phyloP scores from a whole-genome alignment of 2,113 vertebrate species.

The Mandrillus leucophaeus region DNA sequence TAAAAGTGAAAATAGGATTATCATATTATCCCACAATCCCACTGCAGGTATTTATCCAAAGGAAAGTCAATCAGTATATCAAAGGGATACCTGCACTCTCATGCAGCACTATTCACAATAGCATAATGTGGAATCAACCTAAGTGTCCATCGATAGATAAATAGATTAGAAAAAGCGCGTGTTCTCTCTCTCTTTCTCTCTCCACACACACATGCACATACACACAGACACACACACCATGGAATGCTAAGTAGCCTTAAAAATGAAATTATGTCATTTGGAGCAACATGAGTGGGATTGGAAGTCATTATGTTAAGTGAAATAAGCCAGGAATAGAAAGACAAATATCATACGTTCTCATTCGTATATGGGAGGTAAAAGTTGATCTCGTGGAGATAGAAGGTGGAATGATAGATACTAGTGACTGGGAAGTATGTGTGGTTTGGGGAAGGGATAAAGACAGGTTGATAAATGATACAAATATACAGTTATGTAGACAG shows the following conservation, averaged over 20 bases:
- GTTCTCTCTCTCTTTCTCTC: too few relatives aligned
- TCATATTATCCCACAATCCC: not conserved
- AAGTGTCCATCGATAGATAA: not conserved
- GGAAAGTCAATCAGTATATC: not conserved
- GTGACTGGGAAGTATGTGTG: not conserved
- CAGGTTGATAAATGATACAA: not conserved
- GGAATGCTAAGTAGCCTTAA: not conserved
- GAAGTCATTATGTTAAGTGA: not conserved
- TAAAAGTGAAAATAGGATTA: not conserved
- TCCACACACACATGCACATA: not conserved
- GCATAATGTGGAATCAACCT: not conserved
- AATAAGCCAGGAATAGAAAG: not conserved
- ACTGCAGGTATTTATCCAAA: not conserved
- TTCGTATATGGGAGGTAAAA: not conserved
- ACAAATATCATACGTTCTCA: not conserved
- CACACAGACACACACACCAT: not conserved
- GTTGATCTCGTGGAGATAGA: not conserved
- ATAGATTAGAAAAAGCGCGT: too few relatives aligned
- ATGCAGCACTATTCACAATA: not conserved
- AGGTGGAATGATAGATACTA: not conserved
- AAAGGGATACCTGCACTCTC: not conserved
- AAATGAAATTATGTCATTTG: not conserved
- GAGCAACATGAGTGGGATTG: not conserved
- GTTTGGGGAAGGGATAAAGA: not conserved
- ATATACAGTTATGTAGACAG: not conserved